Conservation (phyloP, 1,140 invertebrate genomes). For the Ruditapes philippinarum region DNA sequence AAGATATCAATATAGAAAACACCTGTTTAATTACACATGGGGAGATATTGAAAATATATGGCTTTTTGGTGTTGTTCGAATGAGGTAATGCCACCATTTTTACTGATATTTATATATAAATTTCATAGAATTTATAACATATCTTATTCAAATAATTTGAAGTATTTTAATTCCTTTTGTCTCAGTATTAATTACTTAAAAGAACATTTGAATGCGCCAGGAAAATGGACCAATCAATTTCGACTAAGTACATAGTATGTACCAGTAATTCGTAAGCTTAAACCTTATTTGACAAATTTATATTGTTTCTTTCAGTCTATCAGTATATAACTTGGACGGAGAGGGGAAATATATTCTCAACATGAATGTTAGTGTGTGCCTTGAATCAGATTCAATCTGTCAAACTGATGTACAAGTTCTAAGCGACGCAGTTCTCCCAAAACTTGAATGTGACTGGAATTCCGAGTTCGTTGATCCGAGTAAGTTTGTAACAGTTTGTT, state of each 20-base stretch:
- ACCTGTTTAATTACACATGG: conserved; percentile 54
- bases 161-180: too few relatives aligned
- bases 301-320: neutral
- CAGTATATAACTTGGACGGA: conserved; percentile 33
- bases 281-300: too few relatives aligned
- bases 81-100: too few relatives aligned
- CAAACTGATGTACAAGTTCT: conserved; percentile 22
- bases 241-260: too few relatives aligned
- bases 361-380: conserved; percentile 59
- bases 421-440: conserved; percentile 47
- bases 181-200: too few relatives aligned
- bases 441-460: conserved; percentile 58
- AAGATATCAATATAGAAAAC: conserved; percentile 9
- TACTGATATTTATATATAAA: too few relatives aligned
- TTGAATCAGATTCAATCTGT: conserved; percentile 50
- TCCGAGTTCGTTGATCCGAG: conserved; percentile 7
- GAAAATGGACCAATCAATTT: too few relatives aligned
- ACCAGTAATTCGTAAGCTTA: too few relatives aligned
- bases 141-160: too few relatives aligned
- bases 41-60: conserved; percentile 30
- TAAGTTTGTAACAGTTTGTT: neutral
- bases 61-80: conserved; percentile 24
- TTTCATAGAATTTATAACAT: too few relatives aligned
- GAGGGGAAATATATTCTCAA: conserved; percentile 61
- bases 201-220: too few relatives aligned